Percentiles rank a stretch among this genome's conserved stretches.
Evolutionary conservation across 1,140 invertebrate species (phyloP).

Genomic region (Pachyrhynchus sulphureomaculatus): DNA sequence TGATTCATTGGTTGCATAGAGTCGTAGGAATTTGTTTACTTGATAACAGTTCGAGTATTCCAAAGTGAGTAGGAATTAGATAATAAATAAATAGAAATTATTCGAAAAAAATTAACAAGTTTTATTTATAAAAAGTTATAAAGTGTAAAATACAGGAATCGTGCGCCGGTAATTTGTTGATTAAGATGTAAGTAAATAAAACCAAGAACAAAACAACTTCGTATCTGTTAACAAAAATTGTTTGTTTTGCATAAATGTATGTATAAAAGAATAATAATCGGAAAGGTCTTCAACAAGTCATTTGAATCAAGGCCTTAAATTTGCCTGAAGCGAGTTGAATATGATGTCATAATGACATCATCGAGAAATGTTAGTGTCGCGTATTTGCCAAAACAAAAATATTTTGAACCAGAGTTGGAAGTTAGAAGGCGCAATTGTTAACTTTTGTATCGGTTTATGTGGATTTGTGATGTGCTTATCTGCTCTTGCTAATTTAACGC

Average conservation of each 20-base stretch:
- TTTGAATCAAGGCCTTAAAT: slow-evolving; percentile 47
- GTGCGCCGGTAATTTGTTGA: no score
- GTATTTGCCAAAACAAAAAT: slow-evolving; percentile 16
- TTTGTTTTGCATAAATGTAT: slow-evolving; percentile 11
- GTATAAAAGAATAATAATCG: slow-evolving; percentile 22
- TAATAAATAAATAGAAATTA: no score
- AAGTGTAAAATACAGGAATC: no score
- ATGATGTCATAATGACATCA: slow-evolving; percentile 52
- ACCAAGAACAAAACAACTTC: no score
- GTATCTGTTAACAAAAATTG: background rate
- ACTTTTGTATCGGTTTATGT: slow-evolving; percentile 9
- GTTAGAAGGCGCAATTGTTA: slow-evolving; percentile 9
- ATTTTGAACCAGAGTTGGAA: slow-evolving; percentile 1
- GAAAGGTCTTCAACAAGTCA: slow-evolving; percentile 37
- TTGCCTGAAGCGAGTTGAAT: slow-evolving; percentile 43
- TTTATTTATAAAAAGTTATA: no score
- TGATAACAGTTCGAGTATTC: no score
- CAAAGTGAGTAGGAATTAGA: no score
- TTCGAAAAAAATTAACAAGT: no score
- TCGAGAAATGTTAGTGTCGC: slow-evolving; percentile 45
- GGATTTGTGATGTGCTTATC: slow-evolving; percentile 12
- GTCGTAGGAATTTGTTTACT: no score
- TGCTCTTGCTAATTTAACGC: slow-evolving; percentile 42
- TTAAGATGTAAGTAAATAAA: no score
- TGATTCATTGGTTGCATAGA: no score